Evolutionary conservation across 2,797 vertebrate species (phyloP), one percentile per base, ranked within the genome.

Genomic region (Acanthurus leucopareius): DNA sequence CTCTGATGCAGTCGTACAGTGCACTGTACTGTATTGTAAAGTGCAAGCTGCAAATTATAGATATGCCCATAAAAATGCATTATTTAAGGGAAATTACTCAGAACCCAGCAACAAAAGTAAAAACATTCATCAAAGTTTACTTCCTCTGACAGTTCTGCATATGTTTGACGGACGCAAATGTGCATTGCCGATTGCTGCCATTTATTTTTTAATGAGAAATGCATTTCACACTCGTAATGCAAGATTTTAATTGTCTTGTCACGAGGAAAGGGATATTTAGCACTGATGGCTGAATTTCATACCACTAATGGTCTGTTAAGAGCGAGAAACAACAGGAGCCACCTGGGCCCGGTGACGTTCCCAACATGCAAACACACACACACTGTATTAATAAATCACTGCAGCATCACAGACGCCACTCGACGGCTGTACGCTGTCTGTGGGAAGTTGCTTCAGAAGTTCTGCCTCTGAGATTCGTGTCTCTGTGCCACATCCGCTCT

Each of bases 131-230:
- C 48, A 75, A 44, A 76, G 17, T 63, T 49, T 10, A 40, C 48
- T 73, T 45, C 9, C 5, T 65, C 73, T 83, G 77, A 85, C 86
- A 81, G 75, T 49, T 38, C 25, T 80, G 66, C 88, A 91, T 85
- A 90, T 86, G 80, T 89, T 69, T 80, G 68, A 77, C 84, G 90
- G 82, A 88, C 85, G 82, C 82, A 82, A 87, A 54, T 69, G 80
- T 82, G 80, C 66, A 80, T 87, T 71, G 25, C 51, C 61, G 40
- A 90, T 85, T 89, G 72, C 32, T 52, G 51, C 52, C 54, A 88
- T 90, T 86, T 81, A 40, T 86, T 90, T 91, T 92, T 90, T 92
- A 89, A 92, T 83, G 85, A 91, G 84, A 87, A 88, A 87, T 65
- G 75, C 80, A 69, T 56, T 54, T 68, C 62, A 73, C 77, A 52